A percentile compares a stretch with the other conserved stretches of the same genome.
These are phyloP conservation scores for Perizoma affinitatum DNA, from an alignment of 2,888 invertebrate species.

Conservation along the genomic window DNA sequence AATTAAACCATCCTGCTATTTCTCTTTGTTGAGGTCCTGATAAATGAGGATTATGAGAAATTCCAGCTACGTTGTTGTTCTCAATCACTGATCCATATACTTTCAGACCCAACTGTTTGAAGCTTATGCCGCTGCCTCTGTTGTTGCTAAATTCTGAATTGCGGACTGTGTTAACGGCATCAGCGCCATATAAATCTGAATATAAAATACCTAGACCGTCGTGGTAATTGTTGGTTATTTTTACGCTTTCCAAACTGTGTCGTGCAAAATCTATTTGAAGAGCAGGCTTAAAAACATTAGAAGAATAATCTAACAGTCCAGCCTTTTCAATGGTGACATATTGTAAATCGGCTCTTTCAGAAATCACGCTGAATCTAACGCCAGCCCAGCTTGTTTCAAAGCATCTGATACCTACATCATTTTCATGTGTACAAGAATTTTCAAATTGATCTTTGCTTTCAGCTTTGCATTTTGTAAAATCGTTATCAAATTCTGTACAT, in stretches of 20 bases:
- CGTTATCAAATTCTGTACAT: slow-evolving; percentile 95
- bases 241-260: slow-evolving; percentile 92
- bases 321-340: slow-evolving; percentile 95
- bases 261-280: slow-evolving; percentile 94
- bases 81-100: slow-evolving; percentile 91
- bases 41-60: slow-evolving; percentile 95
- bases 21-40: slow-evolving; percentile 93
- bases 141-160: slow-evolving; percentile 94
- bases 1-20: slow-evolving; percentile 95
- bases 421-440: slow-evolving; percentile 93
- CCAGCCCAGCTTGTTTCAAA: slow-evolving; percentile 98
- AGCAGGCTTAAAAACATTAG: slow-evolving; percentile 94
- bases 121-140: slow-evolving; percentile 93
- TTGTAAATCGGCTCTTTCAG: slow-evolving; percentile 94
- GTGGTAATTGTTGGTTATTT: slow-evolving; percentile 93
- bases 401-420: slow-evolving; percentile 95
- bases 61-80: slow-evolving; percentile 93
- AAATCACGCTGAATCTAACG: slow-evolving; percentile 93
- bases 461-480: slow-evolving; percentile 93
- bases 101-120: slow-evolving; percentile 93
- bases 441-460: slow-evolving; percentile 92
- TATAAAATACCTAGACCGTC: slow-evolving; percentile 97
- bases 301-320: slow-evolving; percentile 96
- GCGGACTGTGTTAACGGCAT: slow-evolving; percentile 91
- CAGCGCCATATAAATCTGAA: slow-evolving; percentile 95